A percentile compares a stretch with the other conserved stretches of the same genome.
Evolutionary conservation across 2,888 invertebrate species (phyloP).

Genomic region (Nephrotoma flavescens): DNA sequence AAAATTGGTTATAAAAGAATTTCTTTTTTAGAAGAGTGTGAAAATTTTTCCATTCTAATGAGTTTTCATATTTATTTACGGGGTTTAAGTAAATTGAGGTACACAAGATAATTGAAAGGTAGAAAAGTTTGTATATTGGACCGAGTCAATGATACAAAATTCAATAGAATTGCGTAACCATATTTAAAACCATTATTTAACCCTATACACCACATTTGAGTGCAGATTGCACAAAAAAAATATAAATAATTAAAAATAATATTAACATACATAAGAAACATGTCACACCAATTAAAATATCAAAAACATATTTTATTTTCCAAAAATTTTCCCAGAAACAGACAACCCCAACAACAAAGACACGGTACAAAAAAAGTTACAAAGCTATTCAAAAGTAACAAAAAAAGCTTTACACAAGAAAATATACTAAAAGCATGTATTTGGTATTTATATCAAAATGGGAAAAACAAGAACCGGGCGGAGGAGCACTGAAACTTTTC

Average conservation of each 20-base stretch:
- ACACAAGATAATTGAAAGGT: background rate
- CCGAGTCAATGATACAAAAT: background rate
- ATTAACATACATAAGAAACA: background rate
- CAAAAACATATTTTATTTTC: background rate
- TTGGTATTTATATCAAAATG: background rate
- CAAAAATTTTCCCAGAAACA: background rate
- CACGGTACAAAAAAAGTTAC: background rate
- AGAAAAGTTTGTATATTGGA: background rate
- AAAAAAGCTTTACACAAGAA: background rate
- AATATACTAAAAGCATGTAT: background rate
- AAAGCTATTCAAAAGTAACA: background rate
- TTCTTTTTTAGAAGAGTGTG: background rate
- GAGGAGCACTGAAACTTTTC: background rate
- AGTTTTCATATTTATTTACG: background rate
- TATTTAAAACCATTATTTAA: background rate
- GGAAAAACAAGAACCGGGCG: background rate
- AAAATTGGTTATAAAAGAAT: background rate
- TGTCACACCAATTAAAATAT: background rate
- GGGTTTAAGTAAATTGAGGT: background rate
- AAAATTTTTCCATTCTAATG: background rate
- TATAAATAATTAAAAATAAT: background rate
- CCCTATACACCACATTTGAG: background rate
- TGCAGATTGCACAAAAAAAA: background rate
- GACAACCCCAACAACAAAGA: background rate
- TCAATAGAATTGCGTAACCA: background rate